Base-by-base conservation (phyloP, 2,888 invertebrate species). In the Apomyelois bistriatella region DNA sequence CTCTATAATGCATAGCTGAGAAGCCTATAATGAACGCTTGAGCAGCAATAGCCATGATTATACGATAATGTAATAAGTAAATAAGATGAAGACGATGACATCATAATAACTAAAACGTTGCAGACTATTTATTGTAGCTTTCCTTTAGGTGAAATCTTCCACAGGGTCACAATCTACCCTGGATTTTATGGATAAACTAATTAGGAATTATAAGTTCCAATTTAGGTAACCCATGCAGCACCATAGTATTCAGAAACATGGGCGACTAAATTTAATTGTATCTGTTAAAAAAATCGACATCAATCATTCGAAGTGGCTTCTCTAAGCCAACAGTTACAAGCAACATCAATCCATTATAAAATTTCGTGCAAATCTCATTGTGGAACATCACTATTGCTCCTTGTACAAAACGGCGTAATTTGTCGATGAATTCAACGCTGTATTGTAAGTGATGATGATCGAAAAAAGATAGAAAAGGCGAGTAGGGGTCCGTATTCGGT, bases 311-410 rank as follows among this genome's bases (percentile, higher is more conserved):
- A 22, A 22, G 22, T 22, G 22, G 22, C 5, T 22, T 22, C 22
- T 22, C 3, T n/a, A n/a, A n/a, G n/a, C n/a, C n/a, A n/a, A n/a
- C n/a, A n/a, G n/a, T n/a, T n/a, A 32, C 7, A 6, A 8, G 54
- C 62, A 58, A 54, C 53, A 57, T 50, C 15, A 38, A 15, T 38
- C 15, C 2, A 22, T 36, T n/a, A n/a, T n/a, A 38, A 38, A 22
- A n/a, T 42, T 28, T 28, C n/a, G 22, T 28, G n/a, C 28, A n/a
- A 42, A 3, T 0, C n/a, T 40, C 15, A 74, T 69, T 66, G 64
- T 48, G 37, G 48, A 47, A 22, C 54, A 59, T 62, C 71, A 72
- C 71, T 53, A 56, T 59, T 65, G 63, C 22, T 66, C 64, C 61
- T 60, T 62, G 61, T 59, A 60, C 59, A 58, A 60, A 64, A 56